phyloP scores from a whole-genome alignment of 2,888 invertebrate genomes.

The Theodoxus fluviatilis region DNA sequence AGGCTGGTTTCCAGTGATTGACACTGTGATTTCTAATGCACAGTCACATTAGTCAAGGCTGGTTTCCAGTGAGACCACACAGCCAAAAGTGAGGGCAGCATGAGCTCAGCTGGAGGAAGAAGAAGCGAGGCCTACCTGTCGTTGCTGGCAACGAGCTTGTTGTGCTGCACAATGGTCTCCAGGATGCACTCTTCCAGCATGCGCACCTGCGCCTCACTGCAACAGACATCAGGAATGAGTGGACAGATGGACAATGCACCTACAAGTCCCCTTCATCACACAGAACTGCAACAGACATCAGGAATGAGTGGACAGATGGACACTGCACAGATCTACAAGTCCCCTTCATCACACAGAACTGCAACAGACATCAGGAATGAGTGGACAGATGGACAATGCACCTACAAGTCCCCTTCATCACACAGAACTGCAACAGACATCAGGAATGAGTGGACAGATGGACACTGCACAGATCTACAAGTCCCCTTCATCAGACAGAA shows the following conservation, averaged over 20 bases:
- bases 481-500: too few relatives aligned
- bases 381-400: neutral
- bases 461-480: neutral
- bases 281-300: neutral
- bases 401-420: neutral
- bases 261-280: neutral
- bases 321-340: neutral
- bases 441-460: neutral
- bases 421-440: neutral
- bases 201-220: conserved; percentile 83
- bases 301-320: neutral
- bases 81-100: too few relatives aligned
- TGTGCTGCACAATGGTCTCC: conserved; percentile 82
- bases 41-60: too few relatives aligned
- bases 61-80: too few relatives aligned
- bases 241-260: neutral
- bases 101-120: too few relatives aligned
- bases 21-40: too few relatives aligned
- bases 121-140: conserved; percentile 60
- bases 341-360: too few relatives aligned
- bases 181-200: conserved; percentile 86
- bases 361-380: conserved; percentile 27
- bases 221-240: conserved; percentile 25
- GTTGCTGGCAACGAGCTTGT: conserved; percentile 73
- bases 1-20: too few relatives aligned